Percentiles rank a stretch among this genome's conserved stretches.
phyloP scores from a whole-genome alignment of 2,113 vertebrate genomes.

The Naja naja region DNA sequence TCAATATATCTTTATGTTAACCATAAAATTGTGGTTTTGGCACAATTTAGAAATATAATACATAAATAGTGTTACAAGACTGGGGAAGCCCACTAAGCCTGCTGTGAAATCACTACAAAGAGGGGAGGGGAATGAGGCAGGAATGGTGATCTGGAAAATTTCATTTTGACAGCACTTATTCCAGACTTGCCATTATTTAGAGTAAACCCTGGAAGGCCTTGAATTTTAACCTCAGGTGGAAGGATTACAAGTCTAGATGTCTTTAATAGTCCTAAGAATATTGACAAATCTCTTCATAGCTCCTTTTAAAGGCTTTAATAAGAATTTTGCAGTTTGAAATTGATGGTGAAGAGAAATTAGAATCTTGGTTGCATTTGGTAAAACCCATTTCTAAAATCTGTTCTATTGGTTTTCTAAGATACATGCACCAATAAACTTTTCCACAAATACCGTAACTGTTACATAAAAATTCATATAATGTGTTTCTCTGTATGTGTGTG shows the following conservation, averaged over 20 bases:
- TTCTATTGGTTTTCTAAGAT: constrained; percentile 32
- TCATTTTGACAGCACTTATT: constrained; percentile 11
- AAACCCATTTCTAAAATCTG: constrained; percentile 50
- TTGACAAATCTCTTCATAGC: not conserved
- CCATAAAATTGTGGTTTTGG: not conserved
- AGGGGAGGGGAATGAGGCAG: not conserved
- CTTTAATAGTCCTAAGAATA: not conserved
- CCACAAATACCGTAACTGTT: constrained; percentile 5
- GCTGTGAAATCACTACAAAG: not conserved
- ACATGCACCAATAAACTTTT: constrained; percentile 27
- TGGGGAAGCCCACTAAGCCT: not conserved
- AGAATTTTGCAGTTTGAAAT: not conserved
- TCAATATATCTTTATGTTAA: not conserved
- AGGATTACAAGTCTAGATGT: not conserved
- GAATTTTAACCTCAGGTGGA: not conserved
- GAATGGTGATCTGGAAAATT: constrained; percentile 3
- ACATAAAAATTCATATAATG: constrained; percentile 11
- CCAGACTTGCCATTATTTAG: not conserved
- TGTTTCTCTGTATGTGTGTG: not conserved
- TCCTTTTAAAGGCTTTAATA: not conserved
- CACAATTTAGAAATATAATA: not conserved
- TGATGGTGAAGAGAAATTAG: not conserved
- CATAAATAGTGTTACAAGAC: not conserved
- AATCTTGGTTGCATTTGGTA: not conserved
- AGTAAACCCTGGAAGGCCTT: constrained; percentile 3